Evolutionary conservation across 2,888 invertebrate species (phyloP).

Genomic region (Andrena bucephala): DNA sequence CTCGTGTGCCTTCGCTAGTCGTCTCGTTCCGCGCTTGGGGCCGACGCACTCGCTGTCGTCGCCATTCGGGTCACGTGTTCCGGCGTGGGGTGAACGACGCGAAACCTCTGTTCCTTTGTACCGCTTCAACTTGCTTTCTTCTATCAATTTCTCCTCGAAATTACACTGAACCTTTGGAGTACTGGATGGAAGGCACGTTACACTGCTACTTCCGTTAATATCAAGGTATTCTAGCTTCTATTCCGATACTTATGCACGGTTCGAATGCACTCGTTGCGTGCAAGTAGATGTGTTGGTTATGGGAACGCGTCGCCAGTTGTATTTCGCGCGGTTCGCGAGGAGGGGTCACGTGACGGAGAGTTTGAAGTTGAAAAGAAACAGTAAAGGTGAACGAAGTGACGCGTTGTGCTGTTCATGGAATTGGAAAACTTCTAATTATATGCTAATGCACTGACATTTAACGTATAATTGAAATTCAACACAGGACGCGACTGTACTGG

Average conservation of each 20-base stretch:
- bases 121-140: slow-evolving; percentile 10
- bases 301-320: no score
- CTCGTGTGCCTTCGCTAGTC: slow-evolving; percentile 40
- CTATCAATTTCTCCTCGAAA: background rate
- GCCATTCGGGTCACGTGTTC: slow-evolving; percentile 65
- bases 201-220: background rate
- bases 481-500: no score
- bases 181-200: background rate
- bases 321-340: background rate
- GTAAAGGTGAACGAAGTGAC: no score
- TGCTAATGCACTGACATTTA: no score
- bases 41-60: slow-evolving; percentile 65
- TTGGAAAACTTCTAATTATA: no score
- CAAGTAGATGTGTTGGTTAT: background rate
- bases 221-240: background rate
- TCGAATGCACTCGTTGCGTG: background rate
- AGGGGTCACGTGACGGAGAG: background rate
- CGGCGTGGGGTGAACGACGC: slow-evolving; percentile 63
- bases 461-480: no score
- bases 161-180: background rate
- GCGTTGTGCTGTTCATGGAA: no score
- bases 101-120: slow-evolving; percentile 5
- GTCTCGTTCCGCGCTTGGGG: slow-evolving; percentile 53
- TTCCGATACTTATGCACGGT: background rate
- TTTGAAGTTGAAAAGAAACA: background rate